A percentile compares a stretch with the other conserved stretches of the same genome.
Evolutionary conservation across 2,113 vertebrate genomes (phyloP).

Genomic region (Rhadina sibilatrix): DNA sequence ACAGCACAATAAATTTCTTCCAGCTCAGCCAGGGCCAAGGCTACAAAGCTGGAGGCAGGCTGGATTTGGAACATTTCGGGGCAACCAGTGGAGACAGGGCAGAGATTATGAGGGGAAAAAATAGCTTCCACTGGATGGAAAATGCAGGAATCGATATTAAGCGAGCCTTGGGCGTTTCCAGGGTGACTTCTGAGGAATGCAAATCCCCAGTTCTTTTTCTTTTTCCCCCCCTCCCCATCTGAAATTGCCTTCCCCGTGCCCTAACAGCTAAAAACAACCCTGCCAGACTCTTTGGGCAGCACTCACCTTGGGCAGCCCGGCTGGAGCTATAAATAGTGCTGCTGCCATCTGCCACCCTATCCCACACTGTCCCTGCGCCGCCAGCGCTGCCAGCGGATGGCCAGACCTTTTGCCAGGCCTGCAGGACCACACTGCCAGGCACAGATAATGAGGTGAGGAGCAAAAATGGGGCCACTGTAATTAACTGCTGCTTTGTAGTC

Average conservation of each 20-base stretch:
- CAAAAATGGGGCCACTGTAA: conserved; percentile 46
- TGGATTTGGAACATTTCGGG: background rate
- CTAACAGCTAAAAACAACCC: conserved; percentile 42
- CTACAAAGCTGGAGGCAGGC: background rate
- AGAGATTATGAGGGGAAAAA: background rate
- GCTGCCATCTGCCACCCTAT: conserved; percentile 76
- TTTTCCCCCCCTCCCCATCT: rapidly evolving
- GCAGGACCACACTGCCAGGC: conserved; percentile 12
- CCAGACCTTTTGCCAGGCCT: conserved; percentile 55
- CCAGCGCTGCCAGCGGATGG: conserved; percentile 37
- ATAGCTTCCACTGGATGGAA: background rate
- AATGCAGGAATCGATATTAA: background rate
- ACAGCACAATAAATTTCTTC: conserved; percentile 56
- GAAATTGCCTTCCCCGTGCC: background rate
- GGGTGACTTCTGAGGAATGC: background rate
- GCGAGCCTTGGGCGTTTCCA: background rate
- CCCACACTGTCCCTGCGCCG: conserved; percentile 59
- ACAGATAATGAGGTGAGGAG: conserved; percentile 62
- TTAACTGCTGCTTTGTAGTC: conserved; percentile 59
- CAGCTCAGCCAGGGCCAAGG: conserved; percentile 14
- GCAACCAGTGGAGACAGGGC: background rate
- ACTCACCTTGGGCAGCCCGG: conserved; percentile 59
- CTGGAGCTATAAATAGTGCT: conserved; percentile 74
- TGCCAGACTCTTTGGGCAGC: conserved; percentile 43
- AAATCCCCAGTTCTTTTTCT: background rate